These are phyloP conservation scores for Ophioninae sp. DNA, from an alignment of 2,888 invertebrate species.

Conservation along the genomic window DNA sequence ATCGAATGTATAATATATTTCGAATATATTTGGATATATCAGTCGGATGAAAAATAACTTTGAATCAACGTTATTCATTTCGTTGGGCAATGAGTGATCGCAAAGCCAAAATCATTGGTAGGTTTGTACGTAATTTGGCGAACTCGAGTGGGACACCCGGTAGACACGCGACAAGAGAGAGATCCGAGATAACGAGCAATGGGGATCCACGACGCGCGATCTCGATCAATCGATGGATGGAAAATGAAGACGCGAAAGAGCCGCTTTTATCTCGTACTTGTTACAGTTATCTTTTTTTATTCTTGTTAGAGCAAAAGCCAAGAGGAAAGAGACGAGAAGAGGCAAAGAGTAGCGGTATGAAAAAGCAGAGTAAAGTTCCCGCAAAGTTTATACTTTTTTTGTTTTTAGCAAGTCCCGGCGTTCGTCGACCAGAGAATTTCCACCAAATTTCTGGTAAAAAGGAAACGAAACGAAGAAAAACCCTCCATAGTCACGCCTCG, in stretches of 20 bases:
- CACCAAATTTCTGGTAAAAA: neutral
- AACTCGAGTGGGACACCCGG: neutral
- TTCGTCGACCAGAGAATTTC: neutral
- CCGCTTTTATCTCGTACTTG: neutral
- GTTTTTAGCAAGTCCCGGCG: neutral
- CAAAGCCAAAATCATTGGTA: too few species aligned
- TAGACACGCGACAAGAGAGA: neutral
- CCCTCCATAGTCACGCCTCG: neutral
- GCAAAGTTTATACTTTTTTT: neutral
- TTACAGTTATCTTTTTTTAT: neutral
- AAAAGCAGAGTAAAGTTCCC: neutral
- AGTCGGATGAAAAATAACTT: neutral
- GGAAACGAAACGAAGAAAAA: neutral
- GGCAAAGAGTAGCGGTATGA: constrained; percentile 17
- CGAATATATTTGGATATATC: neutral
- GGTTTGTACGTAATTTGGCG: neutral
- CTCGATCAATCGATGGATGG: neutral
- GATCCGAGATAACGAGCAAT: neutral
- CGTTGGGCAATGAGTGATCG: neutral
- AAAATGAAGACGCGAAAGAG: neutral
- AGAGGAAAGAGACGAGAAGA: constrained; percentile 36
- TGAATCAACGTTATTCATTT: neutral
- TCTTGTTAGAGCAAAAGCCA: neutral
- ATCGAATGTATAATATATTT: neutral
- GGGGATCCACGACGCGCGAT: neutral